Percentiles rank a stretch among this genome's conserved stretches.
phyloP scores from a whole-genome alignment of 1,140 invertebrate genomes.

The Orius insidiosus region DNA sequence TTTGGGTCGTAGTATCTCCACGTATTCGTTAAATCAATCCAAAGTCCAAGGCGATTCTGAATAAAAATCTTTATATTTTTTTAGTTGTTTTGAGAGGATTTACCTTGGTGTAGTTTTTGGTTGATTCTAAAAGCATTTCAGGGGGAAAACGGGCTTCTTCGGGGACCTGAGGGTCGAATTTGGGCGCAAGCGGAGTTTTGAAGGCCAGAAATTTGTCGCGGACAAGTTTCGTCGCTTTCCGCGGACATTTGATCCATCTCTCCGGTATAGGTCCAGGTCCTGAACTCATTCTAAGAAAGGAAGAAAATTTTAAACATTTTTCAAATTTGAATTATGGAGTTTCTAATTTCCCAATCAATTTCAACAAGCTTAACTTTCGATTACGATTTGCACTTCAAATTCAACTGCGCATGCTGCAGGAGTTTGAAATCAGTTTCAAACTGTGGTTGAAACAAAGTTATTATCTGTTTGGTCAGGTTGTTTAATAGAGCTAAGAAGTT shows the following conservation, averaged over 20 bases:
- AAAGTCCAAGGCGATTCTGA: constrained; percentile 74
- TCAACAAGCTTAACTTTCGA: too few relatives aligned
- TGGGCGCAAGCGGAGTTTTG: constrained; percentile 70
- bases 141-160: constrained; percentile 63
- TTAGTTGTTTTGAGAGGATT: too few relatives aligned
- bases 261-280: constrained; percentile 56
- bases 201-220: constrained; percentile 74
- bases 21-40: constrained; percentile 95
- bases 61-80: constrained; percentile 9
- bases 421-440: too few relatives aligned
- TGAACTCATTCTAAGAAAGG: constrained; percentile 9
- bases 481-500: too few relatives aligned
- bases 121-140: constrained; percentile 58
- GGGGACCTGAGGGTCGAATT: constrained; percentile 65
- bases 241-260: constrained; percentile 81
- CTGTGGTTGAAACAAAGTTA: too few relatives aligned
- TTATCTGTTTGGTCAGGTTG: too few relatives aligned
- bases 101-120: constrained; percentile 41
- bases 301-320: too few relatives aligned
- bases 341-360: too few relatives aligned
- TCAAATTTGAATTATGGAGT: too few relatives aligned
- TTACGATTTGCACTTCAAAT: too few relatives aligned
- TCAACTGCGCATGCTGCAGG: too few relatives aligned
- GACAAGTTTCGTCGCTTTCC: constrained; percentile 58
- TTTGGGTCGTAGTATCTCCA: constrained; percentile 73